These are phyloP conservation scores for Ethmia dodecea DNA, from an alignment of 2,888 invertebrate genomes.

Conservation along the genomic window DNA sequence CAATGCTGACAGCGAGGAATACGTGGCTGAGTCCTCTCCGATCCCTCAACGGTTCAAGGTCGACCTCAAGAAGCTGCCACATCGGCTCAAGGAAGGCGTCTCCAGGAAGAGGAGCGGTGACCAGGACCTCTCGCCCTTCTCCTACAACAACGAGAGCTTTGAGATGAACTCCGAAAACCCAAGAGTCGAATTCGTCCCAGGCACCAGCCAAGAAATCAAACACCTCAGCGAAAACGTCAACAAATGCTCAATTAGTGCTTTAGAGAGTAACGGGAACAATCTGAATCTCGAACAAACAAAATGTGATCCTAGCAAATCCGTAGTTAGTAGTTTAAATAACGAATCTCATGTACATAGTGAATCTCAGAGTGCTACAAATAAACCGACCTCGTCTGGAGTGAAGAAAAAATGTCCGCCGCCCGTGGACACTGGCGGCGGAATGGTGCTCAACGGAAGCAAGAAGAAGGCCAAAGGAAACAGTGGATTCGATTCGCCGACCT, in stretches of 20 bases:
- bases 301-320: constrained; percentile 72
- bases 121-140: constrained; percentile 58
- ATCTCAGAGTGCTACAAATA: constrained; percentile 59
- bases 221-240: constrained; percentile 70
- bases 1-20: constrained; percentile 80
- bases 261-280: constrained; percentile 66
- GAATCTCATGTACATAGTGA: constrained; percentile 71
- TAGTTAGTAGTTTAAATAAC: constrained; percentile 60
- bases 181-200: constrained; percentile 57
- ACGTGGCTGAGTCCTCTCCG: constrained; percentile 79
- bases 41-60: constrained; percentile 68
- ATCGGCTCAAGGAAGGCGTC: constrained; percentile 72
- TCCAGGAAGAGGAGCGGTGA: constrained; percentile 70
- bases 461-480: constrained; percentile 79
- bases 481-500: constrained; percentile 73
- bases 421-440: constrained; percentile 71
- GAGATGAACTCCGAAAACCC: constrained; percentile 69
- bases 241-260: constrained; percentile 76
- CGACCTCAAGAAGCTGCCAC: constrained; percentile 77
- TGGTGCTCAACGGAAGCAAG: constrained; percentile 75
- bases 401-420: constrained; percentile 77
- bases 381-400: constrained; percentile 64
- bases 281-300: constrained; percentile 55
- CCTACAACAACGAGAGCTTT: constrained; percentile 71
- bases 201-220: constrained; percentile 62